These are phyloP conservation scores for Anisognathus igniventris DNA, from an alignment of 2,797 vertebrate species.

Conservation along the genomic window DNA sequence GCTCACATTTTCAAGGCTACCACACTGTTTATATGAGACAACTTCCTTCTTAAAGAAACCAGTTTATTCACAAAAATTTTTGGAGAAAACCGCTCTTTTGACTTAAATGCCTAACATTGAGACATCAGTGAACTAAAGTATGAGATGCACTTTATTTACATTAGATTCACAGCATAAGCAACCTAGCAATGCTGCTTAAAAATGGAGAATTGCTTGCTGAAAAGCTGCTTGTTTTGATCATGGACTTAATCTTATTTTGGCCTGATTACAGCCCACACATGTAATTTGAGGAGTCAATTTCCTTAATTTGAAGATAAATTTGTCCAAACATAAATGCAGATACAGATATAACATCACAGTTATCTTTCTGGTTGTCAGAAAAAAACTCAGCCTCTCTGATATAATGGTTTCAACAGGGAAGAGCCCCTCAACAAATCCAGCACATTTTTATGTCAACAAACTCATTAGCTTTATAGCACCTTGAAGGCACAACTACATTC, in stretches of 20 bases:
- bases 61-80: neutral
- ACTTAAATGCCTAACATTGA: neutral
- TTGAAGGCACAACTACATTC: conserved; percentile 47
- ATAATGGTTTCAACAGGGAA: conserved; percentile 48
- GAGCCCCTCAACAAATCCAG: conserved; percentile 24
- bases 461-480: conserved; percentile 51
- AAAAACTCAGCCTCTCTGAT: conserved; percentile 28
- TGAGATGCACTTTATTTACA: neutral
- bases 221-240: neutral
- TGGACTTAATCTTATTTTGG: neutral
- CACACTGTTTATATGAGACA: neutral
- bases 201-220: neutral
- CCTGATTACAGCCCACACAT: neutral
- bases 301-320: conserved; percentile 30
- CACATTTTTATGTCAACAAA: conserved; percentile 44
- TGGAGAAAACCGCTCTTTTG: neutral
- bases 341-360: conserved; percentile 3
- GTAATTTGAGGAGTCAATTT: neutral
- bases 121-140: neutral
- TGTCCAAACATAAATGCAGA: conserved; percentile 49
- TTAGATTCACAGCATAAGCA: neutral
- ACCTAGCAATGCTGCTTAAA: neutral
- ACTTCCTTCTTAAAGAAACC: neutral
- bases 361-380: conserved; percentile 39
- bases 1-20: neutral